Evolutionary conservation across 2,888 invertebrate genomes (phyloP), one percentile per base, ranked within the genome.

Genomic region (Drosophila borborema): DNA sequence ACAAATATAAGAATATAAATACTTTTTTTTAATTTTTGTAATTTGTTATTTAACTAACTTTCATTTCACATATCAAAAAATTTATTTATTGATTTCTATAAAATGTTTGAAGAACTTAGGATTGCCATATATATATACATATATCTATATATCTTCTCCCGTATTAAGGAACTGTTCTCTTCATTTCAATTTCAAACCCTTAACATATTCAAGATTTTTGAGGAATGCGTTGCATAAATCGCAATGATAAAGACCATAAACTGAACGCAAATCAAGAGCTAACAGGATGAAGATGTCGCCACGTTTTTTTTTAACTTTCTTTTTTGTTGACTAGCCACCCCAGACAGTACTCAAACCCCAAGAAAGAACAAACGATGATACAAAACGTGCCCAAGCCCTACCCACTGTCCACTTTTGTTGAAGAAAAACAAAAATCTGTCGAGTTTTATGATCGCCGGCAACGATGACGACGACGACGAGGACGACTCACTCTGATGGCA

Each of bases 371-470:
- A 51, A 55, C 51, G 74, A 74, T 74, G 77, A 79, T 70, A 74
- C 61, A 70, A 49, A 64, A 58, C 55, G 23, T 28, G 46, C 18
- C 59, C 63, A 31, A 31, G 53, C 40, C 60, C 63, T 41, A 28
- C 28, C 38, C 28, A 6, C 6, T 20, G n/a, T 36, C n/a, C 61
- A 59, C 62, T 55, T 34, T 51, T 64, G 49, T 59, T 53, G 23
- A 59, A 63, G 38, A 53, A 63, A 67, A 55, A 58, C 61, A 48
- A 55, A 56, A 82, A 76, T 86, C 72, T 68, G 82, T 70, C 60
- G 68, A 74, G 68, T 84, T 87, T 70, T 80, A 80, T 75, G 87
- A 85, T 84, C 87, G 58, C 61, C 20, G 48, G 16, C 28, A 8
- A 48, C 48, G 16, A 40, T 6, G 38, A 40, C 38, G 38, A 40